Evolutionary conservation across 1,140 invertebrate species (phyloP), one percentile per base, ranked within the genome.

Genomic region (Apocrypta bakeri): DNA sequence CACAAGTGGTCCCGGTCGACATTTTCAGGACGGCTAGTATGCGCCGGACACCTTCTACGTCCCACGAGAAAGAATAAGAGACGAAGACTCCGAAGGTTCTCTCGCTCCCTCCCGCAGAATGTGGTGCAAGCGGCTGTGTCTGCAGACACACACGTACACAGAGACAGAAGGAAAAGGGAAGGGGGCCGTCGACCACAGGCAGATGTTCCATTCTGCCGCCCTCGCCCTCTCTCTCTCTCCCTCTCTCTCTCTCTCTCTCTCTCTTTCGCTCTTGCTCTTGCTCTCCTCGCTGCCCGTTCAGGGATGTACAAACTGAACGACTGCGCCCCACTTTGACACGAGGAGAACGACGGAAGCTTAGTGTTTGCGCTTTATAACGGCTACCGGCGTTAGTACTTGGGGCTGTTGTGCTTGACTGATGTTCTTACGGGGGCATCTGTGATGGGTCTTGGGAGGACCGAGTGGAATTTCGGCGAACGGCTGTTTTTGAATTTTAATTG

Each of bases 121-220:
- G 82, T 88, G 81, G 86, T 84, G 86, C 85, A 89, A 89, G 86
- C 85, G 85, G 56, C 3, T 74, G 29, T 69, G 37, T 81, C 31
- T 29, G 31, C 48, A 29, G 61, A 61, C 79, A 56, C 12, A 11
- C 48, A 21, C 48, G 48, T 31, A 24, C 63, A n/a, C 56, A 1
- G 80, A 66, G 80, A 66, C 61, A 29, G 27, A 66, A 56, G 63
- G 68, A 69, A 69, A 71, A 76, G 71, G 79, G 86, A 84, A 86
- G 86, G 79, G 88, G 84, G 61, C 85, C 33, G 79, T 81, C 87
- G 86, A 86, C 88, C 89, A 89, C 86, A 86, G 89, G 90, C 91
- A 92, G 91, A 92, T 92, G 91, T 92, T 92, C 86, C 89, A 89
- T 91, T 89, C 88, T 84, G 85, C 88, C 89, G 89, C 89, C 84